Conservation (phyloP, 64 coral and sea anemone genomes). For the Pocillopora verrucosa region DNA sequence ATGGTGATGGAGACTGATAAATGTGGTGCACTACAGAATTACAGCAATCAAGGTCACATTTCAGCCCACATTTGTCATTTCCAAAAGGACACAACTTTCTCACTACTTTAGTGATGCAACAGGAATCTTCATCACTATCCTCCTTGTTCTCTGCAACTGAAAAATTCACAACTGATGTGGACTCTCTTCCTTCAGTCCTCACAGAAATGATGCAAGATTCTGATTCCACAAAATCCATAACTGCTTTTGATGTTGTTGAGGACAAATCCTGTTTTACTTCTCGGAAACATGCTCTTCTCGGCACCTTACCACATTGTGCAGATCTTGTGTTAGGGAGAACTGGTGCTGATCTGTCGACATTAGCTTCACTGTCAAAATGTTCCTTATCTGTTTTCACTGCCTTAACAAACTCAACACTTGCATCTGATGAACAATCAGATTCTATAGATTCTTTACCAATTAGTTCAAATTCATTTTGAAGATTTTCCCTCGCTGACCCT, state of each 20-base stretch:
- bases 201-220: background rate
- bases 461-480: too few relatives aligned
- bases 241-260: background rate
- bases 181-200: background rate
- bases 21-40: background rate
- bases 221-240: background rate
- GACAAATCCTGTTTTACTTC: background rate
- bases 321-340: too few relatives aligned
- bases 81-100: slow-evolving; percentile 1
- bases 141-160: background rate
- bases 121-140: background rate
- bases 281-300: background rate
- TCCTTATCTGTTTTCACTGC: background rate
- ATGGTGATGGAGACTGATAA: background rate
- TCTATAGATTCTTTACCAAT: background rate
- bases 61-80: slow-evolving; percentile 17
- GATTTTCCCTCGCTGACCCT: too few relatives aligned
- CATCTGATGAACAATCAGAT: slow-evolving; percentile 43
- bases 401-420: background rate
- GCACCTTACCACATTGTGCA: background rate
- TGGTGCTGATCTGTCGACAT: too few relatives aligned
- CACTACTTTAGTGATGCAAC: slow-evolving; percentile 7
- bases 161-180: background rate
- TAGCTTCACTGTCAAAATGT: too few relatives aligned
- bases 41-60: slow-evolving; percentile 5